These are phyloP conservation scores for Tympanuchus pallidicinctus DNA, from an alignment of 2,113 vertebrate genomes.

Conservation along the genomic window DNA sequence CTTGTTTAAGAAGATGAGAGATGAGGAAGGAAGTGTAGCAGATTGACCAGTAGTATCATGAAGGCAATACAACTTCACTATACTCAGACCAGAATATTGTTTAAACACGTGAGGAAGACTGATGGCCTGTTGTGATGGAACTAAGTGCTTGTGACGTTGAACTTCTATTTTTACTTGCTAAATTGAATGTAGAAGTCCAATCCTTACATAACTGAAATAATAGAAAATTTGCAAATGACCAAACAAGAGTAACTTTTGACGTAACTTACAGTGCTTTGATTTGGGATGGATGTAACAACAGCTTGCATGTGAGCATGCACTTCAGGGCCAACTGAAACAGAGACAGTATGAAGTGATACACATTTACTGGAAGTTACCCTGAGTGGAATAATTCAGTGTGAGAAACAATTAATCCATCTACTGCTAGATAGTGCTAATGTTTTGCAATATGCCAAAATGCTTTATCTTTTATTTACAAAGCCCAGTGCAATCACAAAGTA, in stretches of 20 bases:
- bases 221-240: not conserved
- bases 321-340: not conserved
- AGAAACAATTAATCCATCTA: not conserved
- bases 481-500: not conserved
- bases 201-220: not conserved
- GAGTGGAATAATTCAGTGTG: not conserved
- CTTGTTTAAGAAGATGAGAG: not conserved
- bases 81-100: not conserved
- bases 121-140: not conserved
- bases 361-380: not conserved
- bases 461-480: not conserved
- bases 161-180: not conserved
- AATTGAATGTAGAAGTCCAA: not conserved
- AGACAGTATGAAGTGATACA: not conserved
- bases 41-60: not conserved
- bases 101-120: not conserved
- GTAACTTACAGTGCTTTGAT: not conserved
- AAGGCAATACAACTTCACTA: not conserved
- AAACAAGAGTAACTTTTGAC: not conserved
- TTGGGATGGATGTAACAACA: not conserved
- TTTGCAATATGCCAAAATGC: not conserved
- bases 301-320: not conserved
- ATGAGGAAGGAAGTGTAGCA: fast-evolving
- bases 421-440: not conserved
- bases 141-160: not conserved